Base-by-base conservation (phyloP, 2,113 vertebrate species). In the Pristiophorus japonicus region DNA sequence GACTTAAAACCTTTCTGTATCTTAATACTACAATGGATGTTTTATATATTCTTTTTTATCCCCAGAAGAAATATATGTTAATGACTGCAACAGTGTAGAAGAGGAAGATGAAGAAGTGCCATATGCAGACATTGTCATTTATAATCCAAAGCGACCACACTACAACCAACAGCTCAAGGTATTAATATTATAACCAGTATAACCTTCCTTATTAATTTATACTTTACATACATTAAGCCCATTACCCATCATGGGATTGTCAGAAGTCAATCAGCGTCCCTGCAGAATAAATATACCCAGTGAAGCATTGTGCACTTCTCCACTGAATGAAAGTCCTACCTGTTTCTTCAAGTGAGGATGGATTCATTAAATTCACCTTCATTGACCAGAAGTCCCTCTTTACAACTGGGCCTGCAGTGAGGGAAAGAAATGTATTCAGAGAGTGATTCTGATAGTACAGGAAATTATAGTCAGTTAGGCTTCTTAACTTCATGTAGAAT, bases 41-140 rank as follows among this genome's bases (percentile, higher is more conserved):
- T 30, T 47, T 10, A 47, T 42, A 42, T 22, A 3, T 94, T 24
- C 8, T 51, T 70, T 45, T 94, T 27, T 62, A 62, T 62, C 66
- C 5, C 63, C 38, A 73, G 66, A 70, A 12, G n/a, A 38, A 42
- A 18, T 27, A 27, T 67, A 12, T 67, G 11, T 94, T 47, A 45
- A 45, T 65, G 92, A 94, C 45, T 27, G n/a, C 14, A 91, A 38
- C 14, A 62, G 27, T 94, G 6, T 14, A 30, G 45, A 51, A 55
- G 51, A 90, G 87, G 93, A 73, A 51, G n/a, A 93, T 42, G 45
- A 90, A 51, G 93, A 94, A 73, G 93, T 94, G 65, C 73, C 93
- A 11, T 94, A 94, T 70, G 93, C 93, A 51, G 93, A 94, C 27
- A 94, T 94, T 70, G 66, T 94, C 20, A 94, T 94, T 70, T 65